Conservation (phyloP, 2,888 invertebrate species). For the Drosophila testacea region DNA sequence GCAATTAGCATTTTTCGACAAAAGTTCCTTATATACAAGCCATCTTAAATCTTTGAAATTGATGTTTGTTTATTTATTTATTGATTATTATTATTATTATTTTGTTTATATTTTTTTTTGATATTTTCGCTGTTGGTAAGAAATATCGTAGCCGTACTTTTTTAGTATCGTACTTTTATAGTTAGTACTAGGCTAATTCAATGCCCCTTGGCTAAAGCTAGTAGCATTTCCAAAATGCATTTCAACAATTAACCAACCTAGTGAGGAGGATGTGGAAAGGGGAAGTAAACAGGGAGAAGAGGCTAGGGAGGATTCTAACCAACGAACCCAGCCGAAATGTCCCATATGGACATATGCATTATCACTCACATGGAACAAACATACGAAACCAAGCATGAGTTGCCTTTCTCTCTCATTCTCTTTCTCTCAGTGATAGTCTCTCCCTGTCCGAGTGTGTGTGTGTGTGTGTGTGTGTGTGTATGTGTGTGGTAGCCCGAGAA, state of each 20-base stretch:
- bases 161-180: not conserved
- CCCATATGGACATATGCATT: constrained; percentile 62
- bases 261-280: not conserved
- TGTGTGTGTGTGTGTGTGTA: constrained; percentile 20
- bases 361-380: constrained; percentile 69
- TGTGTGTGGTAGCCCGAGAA: constrained; percentile 62
- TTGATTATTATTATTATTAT: no score
- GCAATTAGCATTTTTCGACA: no score
- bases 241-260: constrained; percentile 63
- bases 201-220: constrained; percentile 12
- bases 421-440: constrained; percentile 2
- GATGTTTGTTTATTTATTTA: not conserved
- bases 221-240: constrained; percentile 49
- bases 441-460: not conserved
- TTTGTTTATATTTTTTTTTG: no score
- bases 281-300: no score
- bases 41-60: not conserved
- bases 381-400: constrained; percentile 46
- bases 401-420: not conserved
- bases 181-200: constrained; percentile 34
- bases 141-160: no score
- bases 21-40: no score
- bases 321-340: constrained; percentile 31
- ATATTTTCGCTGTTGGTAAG: no score
- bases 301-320: not conserved